A percentile compares a stretch with the other conserved stretches of the same genome.
Conservation (phyloP, 2,888 invertebrate species). For the Chirona hameri region DNA sequence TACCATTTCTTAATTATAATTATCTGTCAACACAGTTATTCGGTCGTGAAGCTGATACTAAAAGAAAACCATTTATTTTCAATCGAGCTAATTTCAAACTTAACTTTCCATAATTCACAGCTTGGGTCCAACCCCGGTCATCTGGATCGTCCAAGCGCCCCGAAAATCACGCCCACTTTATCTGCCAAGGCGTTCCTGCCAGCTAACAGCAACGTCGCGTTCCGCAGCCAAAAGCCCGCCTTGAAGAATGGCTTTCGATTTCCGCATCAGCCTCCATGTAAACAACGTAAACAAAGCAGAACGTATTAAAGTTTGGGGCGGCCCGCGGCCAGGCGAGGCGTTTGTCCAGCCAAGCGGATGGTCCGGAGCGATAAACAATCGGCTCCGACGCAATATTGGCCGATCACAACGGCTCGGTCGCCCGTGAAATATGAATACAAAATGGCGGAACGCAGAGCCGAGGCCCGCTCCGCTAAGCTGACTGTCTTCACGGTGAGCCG, state of each 20-base stretch:
- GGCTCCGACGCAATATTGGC: not conserved
- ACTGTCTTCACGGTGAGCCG: too few relatives aligned
- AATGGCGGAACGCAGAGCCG: not conserved
- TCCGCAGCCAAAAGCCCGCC: conserved; percentile 7
- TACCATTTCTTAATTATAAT: too few relatives aligned
- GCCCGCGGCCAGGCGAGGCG: not conserved
- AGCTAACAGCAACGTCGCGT: not conserved
- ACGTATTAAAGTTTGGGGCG: not conserved
- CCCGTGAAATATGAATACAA: conserved; percentile 1
- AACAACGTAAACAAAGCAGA: conserved; percentile 12
- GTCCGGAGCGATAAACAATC: not conserved
- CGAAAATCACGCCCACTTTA: not conserved
- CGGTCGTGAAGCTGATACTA: too few relatives aligned
- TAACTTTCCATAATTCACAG: too few relatives aligned
- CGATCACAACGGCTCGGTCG: not conserved
- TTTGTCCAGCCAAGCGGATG: not conserved
- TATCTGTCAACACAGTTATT: too few relatives aligned
- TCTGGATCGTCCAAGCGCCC: not conserved
- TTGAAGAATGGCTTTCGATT: conserved; percentile 2
- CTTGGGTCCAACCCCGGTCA: not conserved
- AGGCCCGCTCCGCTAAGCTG: too few relatives aligned
- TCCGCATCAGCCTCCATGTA: not conserved
- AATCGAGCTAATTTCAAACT: too few relatives aligned
- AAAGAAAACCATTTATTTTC: too few relatives aligned
- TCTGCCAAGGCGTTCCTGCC: not conserved